A percentile compares a stretch with the other conserved stretches of the same genome.
These are phyloP conservation scores for Enchytraeus crypticus DNA, from an alignment of 2,888 invertebrate genomes.

Conservation along the genomic window DNA sequence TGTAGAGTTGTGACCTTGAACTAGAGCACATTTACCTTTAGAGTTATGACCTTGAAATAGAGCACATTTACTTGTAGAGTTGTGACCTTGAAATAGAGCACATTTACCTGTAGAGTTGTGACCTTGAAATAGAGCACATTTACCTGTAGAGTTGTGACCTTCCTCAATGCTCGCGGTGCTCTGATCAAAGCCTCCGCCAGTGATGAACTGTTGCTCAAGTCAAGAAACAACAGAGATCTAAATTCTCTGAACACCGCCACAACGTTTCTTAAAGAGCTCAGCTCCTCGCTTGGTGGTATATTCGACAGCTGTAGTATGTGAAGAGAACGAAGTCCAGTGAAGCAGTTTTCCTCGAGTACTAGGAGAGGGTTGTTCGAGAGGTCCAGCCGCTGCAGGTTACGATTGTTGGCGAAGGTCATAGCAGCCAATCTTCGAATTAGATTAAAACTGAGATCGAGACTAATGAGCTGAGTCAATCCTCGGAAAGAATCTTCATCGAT, in stretches of 20 bases:
- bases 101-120: no score
- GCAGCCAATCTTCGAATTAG: slow-evolving; percentile 13
- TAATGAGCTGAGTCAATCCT: slow-evolving; percentile 16
- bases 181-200: slow-evolving; percentile 1
- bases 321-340: slow-evolving; percentile 22
- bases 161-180: not conserved
- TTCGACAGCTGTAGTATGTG: slow-evolving; percentile 24
- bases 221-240: slow-evolving; percentile 26
- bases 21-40: no score
- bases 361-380: slow-evolving; percentile 29
- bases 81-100: no score
- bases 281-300: slow-evolving; percentile 13
- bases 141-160: no score
- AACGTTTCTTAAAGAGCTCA: not conserved
- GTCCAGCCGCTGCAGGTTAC: slow-evolving; percentile 23
- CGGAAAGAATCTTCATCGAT: slow-evolving; percentile 20
- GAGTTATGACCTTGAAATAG: no score
- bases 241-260: slow-evolving; percentile 19
- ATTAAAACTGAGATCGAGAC: slow-evolving; percentile 23
- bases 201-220: slow-evolving; percentile 29
- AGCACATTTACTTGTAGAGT: no score
- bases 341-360: slow-evolving; percentile 14
- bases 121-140: no score
- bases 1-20: no score
- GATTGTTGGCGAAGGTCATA: slow-evolving; percentile 12